Evolutionary conservation across 2,888 invertebrate genomes (phyloP), one percentile per base, ranked within the genome.

Genomic region (Microdon myrmicae): DNA sequence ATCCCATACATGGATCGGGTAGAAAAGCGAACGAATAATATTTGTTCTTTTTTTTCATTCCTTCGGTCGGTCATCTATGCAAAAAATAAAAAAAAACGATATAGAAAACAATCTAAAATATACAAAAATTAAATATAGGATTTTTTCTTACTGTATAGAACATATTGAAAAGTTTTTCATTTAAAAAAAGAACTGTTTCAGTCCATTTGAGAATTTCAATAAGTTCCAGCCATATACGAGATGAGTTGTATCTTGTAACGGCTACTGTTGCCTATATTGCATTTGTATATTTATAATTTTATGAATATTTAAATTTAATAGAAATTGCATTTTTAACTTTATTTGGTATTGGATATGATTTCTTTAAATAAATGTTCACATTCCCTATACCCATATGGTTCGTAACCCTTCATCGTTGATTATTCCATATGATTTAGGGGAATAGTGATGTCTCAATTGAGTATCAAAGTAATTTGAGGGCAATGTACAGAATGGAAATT

Each of bases 1-100:
- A 79, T 76, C 77, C 74, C 78, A 79, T 79, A 79, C 79, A 79
- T 79, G 78, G 77, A 74, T 75, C 73, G 75, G 73, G 72, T 74
- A 71, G 73, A 74, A 71, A 72, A 69, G 70, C 71, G 25, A 47
- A 64, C 43, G 64, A 58, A 58, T 56, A 47, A 56, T 56, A 51
- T 29, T 47, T 45, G 26, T 41, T 14, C 45, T 17, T 41, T 56
- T 41, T 47, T 49, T 61, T 38, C 49, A 31, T 48, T 41, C 49
- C 49, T 37, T 23, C 53, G 41, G 45, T 48, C 48, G 44, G 54
- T 16, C 32, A 31, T 31, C 47, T 58, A 56, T 64, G 64, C 64
- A 56, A 64, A 51, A 38, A 43, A 41, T 19, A 45, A 7, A 45
- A 25, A 14, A 25, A 32, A 13, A 17, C 16, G n/a, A n/a, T n/a